Base-by-base conservation (phyloP, 2,888 invertebrate genomes). In the Sesamia inferens region DNA sequence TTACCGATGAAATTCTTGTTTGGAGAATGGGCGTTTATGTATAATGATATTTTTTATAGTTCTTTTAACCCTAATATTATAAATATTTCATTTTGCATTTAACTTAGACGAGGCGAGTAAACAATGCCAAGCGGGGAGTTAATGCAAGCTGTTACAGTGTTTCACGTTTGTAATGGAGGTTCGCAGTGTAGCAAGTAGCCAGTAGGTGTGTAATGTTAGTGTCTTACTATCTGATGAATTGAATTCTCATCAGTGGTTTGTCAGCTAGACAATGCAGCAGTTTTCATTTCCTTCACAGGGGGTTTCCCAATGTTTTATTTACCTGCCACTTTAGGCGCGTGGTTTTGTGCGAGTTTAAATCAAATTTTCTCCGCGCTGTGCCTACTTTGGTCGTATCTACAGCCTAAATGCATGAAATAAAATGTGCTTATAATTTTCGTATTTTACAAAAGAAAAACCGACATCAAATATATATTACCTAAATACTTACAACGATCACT, bases 1-100 rank as follows among this genome's bases (percentile, higher is more conserved):
- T 88, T 89, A 85, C 88, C 89, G 92, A 93, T 93, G 91, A 93
- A 93, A 94, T 94, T 94, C 93, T 92, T 92, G 92, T 91, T 92
- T 91, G 86, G 88, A 88, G 93, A 93, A 92, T 92, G 91, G 82
- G 78, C 90, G 90, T 93, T 92, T 93, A 93, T 91, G 90, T 93
- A 90, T 91, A 92, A 91, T 90, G 86, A 88, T 89, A 88, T 91
- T 91, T 91, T 91, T 90, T 87, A 87, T 82, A 70, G 51, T 51
- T 70, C 69, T 74, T 79, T 87, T 85, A 85, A 85, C 83, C 81
- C 83, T 88, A 89, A 88, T 89, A 90, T 84, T 87, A 88, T 89
- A 87, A 87, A 88, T 89, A 89, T 90, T 89, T 87, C 78, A 88
- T 88, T 84, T 83, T 80, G 74, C 84, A 82, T 88, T 88, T 85